Percentiles rank a stretch among this genome's conserved stretches.
Conservation (phyloP, 1,140 invertebrate genomes). For the Sarcophaga bullata region DNA sequence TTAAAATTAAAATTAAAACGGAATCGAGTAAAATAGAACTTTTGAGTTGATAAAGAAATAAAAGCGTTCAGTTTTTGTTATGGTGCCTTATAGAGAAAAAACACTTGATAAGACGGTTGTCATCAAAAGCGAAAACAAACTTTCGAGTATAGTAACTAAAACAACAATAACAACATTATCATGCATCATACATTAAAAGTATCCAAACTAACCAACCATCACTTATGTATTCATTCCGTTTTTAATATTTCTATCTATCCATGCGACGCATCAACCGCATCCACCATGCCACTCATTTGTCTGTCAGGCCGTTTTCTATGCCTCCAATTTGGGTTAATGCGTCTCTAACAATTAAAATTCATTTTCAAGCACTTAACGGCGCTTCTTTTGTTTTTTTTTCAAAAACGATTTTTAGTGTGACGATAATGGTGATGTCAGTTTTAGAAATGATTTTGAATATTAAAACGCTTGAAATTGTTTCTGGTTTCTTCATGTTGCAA, state of each 20-base stretch:
- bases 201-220: background rate
- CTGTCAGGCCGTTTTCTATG: background rate
- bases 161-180: background rate
- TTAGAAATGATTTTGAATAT: slow-evolving; percentile 14
- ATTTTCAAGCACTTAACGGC: slow-evolving; percentile 16
- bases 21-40: too few relatives aligned
- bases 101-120: slow-evolving; percentile 12
- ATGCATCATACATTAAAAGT: background rate
- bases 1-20: too few relatives aligned
- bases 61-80: background rate
- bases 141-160: background rate
- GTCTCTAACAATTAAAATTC: slow-evolving; percentile 30
- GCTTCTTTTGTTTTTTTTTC: background rate
- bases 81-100: background rate
- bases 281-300: background rate
- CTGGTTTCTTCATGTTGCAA: slow-evolving; percentile 12
- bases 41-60: too few relatives aligned
- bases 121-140: background rate
- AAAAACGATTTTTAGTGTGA: background rate
- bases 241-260: too few relatives aligned
- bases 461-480: slow-evolving; percentile 4
- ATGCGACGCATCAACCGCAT: background rate
- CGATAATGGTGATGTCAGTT: background rate
- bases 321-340: slow-evolving; percentile 37
- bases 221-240: too few relatives aligned